Evolutionary conservation across 2,888 invertebrate species (phyloP).

Genomic region (Amitus sp.): DNA sequence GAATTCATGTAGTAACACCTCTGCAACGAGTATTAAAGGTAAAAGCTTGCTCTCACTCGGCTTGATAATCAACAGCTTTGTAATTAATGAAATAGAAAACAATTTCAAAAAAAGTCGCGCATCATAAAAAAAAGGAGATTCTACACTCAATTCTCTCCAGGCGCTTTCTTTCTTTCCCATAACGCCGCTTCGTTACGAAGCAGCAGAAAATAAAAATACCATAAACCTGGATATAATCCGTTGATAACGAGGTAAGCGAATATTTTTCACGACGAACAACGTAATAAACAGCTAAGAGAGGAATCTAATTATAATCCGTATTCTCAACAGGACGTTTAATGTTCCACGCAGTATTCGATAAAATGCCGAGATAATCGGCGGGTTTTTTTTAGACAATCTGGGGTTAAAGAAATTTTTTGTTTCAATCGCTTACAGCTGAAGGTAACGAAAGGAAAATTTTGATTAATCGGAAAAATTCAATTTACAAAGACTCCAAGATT

Average conservation of each 20-base stretch:
- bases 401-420: no score
- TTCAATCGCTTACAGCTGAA: no score
- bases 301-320: constrained; percentile 6
- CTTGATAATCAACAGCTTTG: background rate
- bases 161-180: no score
- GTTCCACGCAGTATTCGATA: background rate
- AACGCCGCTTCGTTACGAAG: background rate
- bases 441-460: no score
- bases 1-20: constrained; percentile 5
- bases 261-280: background rate
- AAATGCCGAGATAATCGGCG: no score
- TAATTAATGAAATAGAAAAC: background rate
- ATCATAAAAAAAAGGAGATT: background rate
- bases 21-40: constrained; percentile 5
- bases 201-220: background rate
- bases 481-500: no score
- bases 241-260: background rate
- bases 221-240: background rate
- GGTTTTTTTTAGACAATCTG: no score
- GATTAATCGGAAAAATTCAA: no score
- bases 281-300: background rate
- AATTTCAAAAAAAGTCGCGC: background rate
- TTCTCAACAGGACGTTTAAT: constrained; percentile 3
- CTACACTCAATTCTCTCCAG: no score
- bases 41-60: constrained; percentile 6